These are phyloP conservation scores for Eristalis arbustorum DNA, from an alignment of 2,888 invertebrate species.

Conservation along the genomic window DNA sequence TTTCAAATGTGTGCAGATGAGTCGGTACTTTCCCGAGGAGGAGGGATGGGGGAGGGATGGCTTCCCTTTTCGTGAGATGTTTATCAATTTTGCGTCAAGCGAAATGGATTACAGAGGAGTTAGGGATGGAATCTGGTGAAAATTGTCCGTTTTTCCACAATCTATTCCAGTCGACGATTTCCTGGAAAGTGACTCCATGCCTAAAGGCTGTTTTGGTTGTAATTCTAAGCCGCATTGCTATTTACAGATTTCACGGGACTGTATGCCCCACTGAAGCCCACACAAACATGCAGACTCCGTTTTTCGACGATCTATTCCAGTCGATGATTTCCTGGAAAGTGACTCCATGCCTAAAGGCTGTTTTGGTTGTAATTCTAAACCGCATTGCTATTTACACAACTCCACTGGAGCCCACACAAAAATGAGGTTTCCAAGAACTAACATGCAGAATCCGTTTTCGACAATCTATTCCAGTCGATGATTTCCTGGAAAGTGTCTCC, in stretches of 20 bases:
- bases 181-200: neutral
- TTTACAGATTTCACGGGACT: no score
- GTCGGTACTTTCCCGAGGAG: constrained; percentile 18
- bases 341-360: neutral
- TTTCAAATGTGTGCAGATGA: constrained; percentile 31
- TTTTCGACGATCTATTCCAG: neutral
- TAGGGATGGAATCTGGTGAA: no score
- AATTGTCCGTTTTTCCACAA: no score
- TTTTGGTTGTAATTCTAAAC: no score
- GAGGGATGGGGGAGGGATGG: no score
- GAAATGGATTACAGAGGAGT: neutral
- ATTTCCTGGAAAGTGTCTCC: neutral
- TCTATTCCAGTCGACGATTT: neutral
- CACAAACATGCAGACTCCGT: no score
- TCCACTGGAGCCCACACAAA: no score
- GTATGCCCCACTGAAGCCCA: no score
- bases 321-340: neutral
- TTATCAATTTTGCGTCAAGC: neutral
- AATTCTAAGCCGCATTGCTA: no score
- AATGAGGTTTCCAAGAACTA: no score
- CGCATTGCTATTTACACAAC: no score
- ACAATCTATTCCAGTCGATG: neutral
- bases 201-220: neutral
- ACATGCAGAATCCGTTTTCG: no score
- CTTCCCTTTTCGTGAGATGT: neutral